Conservation (phyloP, 2,113 vertebrate genomes). For the Butastur rufipennis region DNA sequence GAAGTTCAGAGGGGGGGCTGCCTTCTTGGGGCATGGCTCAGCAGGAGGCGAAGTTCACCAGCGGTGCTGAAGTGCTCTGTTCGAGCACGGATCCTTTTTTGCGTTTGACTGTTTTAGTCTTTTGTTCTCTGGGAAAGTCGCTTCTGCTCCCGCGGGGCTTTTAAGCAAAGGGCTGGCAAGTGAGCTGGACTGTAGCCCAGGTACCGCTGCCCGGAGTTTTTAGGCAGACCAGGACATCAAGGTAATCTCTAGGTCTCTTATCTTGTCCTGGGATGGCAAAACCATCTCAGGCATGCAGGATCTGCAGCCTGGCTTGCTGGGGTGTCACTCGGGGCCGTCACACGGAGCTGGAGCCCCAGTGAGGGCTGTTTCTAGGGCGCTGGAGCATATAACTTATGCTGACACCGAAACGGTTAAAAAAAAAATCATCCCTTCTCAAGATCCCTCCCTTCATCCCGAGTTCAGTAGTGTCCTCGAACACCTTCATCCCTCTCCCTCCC, state of each 20-base stretch:
- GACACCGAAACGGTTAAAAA: neutral
- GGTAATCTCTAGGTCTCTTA: neutral
- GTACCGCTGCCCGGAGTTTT: neutral
- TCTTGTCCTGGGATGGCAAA: neutral
- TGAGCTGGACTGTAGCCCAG: neutral
- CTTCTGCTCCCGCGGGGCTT: neutral
- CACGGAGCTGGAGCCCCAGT: neutral
- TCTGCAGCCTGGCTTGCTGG: neutral
- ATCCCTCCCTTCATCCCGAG: neutral
- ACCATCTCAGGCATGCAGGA: neutral
- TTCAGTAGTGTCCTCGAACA: neutral
- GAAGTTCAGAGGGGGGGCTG: fast-evolving
- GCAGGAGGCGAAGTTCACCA: neutral
- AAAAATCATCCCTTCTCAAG: neutral
- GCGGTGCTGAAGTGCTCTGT: neutral
- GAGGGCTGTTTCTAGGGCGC: neutral
- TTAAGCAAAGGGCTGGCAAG: neutral
- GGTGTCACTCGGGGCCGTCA: neutral
- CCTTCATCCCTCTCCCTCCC: neutral
- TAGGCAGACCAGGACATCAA: neutral
- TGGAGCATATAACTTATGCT: fast-evolving
- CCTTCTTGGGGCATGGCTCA: neutral
- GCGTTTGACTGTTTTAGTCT: neutral
- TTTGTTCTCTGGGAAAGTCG: neutral
- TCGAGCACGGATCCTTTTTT: neutral